These are phyloP conservation scores for Sebastes kiyomatsui DNA, from an alignment of 2,797 vertebrate genomes.

Conservation along the genomic window DNA sequence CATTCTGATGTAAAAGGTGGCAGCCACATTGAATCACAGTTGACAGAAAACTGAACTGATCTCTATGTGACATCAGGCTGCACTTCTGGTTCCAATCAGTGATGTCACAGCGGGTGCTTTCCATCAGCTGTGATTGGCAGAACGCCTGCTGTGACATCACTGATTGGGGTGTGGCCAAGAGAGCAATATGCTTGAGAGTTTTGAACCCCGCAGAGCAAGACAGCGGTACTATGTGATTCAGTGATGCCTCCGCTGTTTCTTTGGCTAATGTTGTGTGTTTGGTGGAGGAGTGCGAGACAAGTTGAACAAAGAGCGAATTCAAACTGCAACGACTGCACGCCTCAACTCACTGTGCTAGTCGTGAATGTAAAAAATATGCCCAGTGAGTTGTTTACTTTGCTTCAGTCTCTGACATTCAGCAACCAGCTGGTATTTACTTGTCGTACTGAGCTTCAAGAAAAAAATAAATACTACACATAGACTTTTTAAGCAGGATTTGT, in stretches of 20 bases:
- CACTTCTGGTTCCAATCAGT: slow-evolving; percentile 19
- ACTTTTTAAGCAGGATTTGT: neutral
- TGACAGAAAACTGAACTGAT: neutral
- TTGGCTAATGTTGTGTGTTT: neutral
- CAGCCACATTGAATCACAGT: neutral
- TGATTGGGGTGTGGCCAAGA: slow-evolving; percentile 16
- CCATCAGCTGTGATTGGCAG: slow-evolving; percentile 12
- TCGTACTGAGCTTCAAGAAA: neutral
- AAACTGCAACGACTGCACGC: neutral
- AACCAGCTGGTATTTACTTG: slow-evolving; percentile 5
- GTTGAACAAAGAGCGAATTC: neutral
- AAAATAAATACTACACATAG: neutral
- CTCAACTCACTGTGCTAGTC: neutral
- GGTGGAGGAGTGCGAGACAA: neutral
- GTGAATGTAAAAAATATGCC: neutral
- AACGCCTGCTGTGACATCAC: slow-evolving; percentile 35
- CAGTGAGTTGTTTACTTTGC: neutral
- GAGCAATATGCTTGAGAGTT: neutral
- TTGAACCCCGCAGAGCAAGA: neutral
- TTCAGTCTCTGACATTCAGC: slow-evolving; percentile 1
- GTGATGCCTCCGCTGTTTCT: neutral
- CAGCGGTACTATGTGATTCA: neutral
- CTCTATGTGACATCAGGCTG: neutral
- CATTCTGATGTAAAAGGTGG: neutral
- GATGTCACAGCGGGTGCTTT: slow-evolving; percentile 12